These are phyloP conservation scores for Mormyrus lacerda DNA, from an alignment of 2,113 vertebrate genomes.

Conservation along the genomic window DNA sequence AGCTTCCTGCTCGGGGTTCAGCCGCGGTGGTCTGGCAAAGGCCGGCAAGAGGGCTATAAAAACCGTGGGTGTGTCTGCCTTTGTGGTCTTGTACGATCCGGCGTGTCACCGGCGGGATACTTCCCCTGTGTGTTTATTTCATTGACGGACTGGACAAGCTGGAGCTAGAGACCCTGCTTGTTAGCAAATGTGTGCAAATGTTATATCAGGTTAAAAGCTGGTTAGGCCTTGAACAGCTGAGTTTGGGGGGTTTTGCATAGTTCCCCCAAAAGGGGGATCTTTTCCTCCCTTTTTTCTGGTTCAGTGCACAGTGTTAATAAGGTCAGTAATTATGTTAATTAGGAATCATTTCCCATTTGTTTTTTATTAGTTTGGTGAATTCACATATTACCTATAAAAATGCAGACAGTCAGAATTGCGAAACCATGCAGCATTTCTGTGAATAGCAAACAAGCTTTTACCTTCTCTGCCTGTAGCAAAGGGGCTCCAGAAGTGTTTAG, in stretches of 20 bases:
- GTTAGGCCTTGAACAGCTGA: background rate
- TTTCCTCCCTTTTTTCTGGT: slow-evolving; percentile 26
- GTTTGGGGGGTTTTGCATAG: background rate
- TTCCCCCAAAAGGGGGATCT: background rate
- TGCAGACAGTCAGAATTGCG: slow-evolving; percentile 20
- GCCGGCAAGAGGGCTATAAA: background rate
- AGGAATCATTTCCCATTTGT: slow-evolving; percentile 32
- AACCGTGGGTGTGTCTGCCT: background rate
- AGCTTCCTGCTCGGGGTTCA: background rate
- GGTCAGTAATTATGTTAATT: slow-evolving; percentile 51
- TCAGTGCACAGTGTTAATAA: slow-evolving; percentile 50
- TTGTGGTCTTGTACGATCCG: background rate
- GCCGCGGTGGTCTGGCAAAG: background rate
- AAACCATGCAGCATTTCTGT: background rate
- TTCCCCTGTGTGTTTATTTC: background rate
- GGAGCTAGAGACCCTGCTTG: background rate
- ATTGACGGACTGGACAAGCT: background rate
- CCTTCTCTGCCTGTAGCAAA: background rate
- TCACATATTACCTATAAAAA: slow-evolving; percentile 26
- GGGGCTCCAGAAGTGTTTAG: background rate
- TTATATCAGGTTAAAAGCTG: background rate
- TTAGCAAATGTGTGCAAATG: background rate
- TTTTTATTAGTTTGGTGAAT: slow-evolving; percentile 37
- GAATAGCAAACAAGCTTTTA: background rate
- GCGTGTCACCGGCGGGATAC: background rate